Evolutionary conservation across 1,140 invertebrate genomes (phyloP), one percentile per base, ranked within the genome.

Genomic region (Tetranychus urticae): DNA sequence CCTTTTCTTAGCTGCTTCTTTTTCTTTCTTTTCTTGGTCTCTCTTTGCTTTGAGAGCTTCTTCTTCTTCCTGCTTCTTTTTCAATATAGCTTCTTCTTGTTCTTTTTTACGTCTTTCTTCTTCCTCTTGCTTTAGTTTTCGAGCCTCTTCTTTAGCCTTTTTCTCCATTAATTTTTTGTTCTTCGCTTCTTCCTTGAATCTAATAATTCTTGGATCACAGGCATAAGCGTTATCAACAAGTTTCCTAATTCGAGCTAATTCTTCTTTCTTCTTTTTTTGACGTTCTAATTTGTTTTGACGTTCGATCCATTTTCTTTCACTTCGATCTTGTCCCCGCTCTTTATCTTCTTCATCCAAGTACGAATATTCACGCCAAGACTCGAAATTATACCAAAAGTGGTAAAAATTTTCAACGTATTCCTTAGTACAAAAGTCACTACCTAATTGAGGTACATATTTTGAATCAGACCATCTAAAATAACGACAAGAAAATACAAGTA

Each of bases 281-380:
- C 93, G 74, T 14, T 84, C 86, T 12, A 79, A 82, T 77, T 92
- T 60, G 52, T 60, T 60, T 34, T 54, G 50, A 50, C 36, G 1
- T 50, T 60, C 59, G 36, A 60, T 60, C 59, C 59, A 54, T 50
- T 36, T 36, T 39, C 50, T 33, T 60, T 60, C 59, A 36, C n/a
- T 33, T 35, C 59, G 8, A 60, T 54, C 50, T 54, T 60, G 46
- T 3, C 91, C 94, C 70, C 88, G 91, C 70, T 96, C 90, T 72
- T 97, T 97, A 66, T 97, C 92, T 71, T 97, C 94, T 74, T 97
- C 91, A 73, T 99, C 94, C 61, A 96, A 73, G 72, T 98, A 98
- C n/a, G 92, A 97, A 76, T 86, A 99, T 69, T 98, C 94, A 65
- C 94, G 77, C 94, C 94, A 98, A 0, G 93, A 97, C 66, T 97